Evolutionary conservation across 2,888 invertebrate species (phyloP).

Genomic region (Metalampra italica): DNA sequence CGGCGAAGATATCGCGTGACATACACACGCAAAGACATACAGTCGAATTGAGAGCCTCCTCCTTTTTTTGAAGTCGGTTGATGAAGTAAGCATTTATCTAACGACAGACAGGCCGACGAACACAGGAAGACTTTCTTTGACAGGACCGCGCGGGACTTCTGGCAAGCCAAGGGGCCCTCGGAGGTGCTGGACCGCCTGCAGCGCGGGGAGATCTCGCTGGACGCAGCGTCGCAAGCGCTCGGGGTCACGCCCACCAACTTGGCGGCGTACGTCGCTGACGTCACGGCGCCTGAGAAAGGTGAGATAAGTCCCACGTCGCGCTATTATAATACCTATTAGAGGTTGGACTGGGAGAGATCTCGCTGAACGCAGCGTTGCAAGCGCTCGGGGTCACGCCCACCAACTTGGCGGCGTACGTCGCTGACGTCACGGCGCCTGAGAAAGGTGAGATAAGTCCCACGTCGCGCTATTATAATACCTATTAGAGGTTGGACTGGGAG

Average conservation of each 20-base stretch:
- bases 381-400: constrained; percentile 87
- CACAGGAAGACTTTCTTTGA: constrained; percentile 53
- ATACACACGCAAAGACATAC: too few relatives aligned
- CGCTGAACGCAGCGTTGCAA: constrained; percentile 84
- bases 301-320: neutral
- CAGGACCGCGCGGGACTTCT: constrained; percentile 81
- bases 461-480: neutral
- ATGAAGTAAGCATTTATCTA: neutral
- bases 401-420: constrained; percentile 83
- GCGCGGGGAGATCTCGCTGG: constrained; percentile 84
- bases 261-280: constrained; percentile 79
- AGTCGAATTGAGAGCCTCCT: too few relatives aligned
- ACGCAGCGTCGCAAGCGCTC: constrained; percentile 85
- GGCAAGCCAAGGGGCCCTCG: constrained; percentile 87
- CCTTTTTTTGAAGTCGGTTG: neutral
- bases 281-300: constrained; percentile 40
- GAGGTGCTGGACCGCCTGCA: constrained; percentile 85
- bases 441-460: constrained; percentile 26
- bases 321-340: neutral
- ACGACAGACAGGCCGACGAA: neutral
- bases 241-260: constrained; percentile 87
- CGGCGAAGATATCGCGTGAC: too few relatives aligned
- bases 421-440: constrained; percentile 38
- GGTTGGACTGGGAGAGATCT: constrained; percentile 77
- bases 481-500: constrained; percentile 54